These are phyloP conservation scores for Mycalesis mineus DNA, from an alignment of 2,888 invertebrate species.

Conservation along the genomic window DNA sequence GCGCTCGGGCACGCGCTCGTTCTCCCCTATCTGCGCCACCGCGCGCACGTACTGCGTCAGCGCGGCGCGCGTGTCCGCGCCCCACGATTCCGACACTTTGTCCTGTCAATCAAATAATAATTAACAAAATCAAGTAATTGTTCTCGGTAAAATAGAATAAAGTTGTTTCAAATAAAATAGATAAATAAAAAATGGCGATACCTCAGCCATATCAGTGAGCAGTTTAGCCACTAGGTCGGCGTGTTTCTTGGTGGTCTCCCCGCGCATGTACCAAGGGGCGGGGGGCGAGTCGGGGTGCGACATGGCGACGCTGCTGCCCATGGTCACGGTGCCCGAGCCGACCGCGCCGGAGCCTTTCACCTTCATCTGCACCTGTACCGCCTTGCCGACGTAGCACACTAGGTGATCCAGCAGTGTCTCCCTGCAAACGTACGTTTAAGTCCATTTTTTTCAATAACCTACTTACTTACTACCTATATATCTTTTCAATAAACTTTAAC, in stretches of 20 bases:
- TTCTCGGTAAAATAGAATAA: no score
- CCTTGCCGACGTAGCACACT: conserved; percentile 93
- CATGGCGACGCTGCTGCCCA: conserved; percentile 69
- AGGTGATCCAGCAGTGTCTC: conserved; percentile 93
- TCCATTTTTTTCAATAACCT: no score
- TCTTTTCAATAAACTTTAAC: no score
- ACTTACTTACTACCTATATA: no score
- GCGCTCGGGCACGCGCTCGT: conserved; percentile 83
- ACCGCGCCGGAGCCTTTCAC: conserved; percentile 62
- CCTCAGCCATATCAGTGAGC: conserved; percentile 94
- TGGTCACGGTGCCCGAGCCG: conserved; percentile 69
- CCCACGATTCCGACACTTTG: conserved; percentile 91
- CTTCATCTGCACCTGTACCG: conserved; percentile 93
- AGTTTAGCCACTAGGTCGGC: conserved; percentile 92
- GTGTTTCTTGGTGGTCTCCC: conserved; percentile 88
- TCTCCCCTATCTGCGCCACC: conserved; percentile 88
- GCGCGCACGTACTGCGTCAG: conserved; percentile 91
- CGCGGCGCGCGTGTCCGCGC: conserved; percentile 89
- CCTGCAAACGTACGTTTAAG: no score
- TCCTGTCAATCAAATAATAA: no score
- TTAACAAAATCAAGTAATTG: no score
- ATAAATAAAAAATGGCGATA: conserved; percentile 53
- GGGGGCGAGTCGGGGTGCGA: conserved; percentile 47
- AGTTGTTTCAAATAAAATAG: background rate
- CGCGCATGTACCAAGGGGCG: conserved; percentile 90